A percentile compares a stretch with the other conserved stretches of the same genome.
Evolutionary conservation across 2,797 vertebrate genomes (phyloP).

Genomic region (Setipinna tenuifilis): DNA sequence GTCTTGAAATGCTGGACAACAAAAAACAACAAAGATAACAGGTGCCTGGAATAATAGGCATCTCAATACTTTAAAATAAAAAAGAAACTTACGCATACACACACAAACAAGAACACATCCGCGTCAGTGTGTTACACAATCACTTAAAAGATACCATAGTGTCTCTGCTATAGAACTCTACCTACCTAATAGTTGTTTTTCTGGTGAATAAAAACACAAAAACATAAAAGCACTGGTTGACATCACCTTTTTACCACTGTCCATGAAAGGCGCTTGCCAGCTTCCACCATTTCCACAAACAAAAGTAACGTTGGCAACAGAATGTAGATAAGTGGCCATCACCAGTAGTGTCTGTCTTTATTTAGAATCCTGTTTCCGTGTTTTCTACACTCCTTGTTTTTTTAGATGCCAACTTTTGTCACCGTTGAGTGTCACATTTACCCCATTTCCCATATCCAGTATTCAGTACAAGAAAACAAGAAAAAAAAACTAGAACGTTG

Average conservation of each 20-base stretch:
- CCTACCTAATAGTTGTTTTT: not conserved
- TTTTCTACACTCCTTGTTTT: not conserved
- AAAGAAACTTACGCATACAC: not conserved
- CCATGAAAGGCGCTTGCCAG: not conserved
- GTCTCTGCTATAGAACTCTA: conserved; percentile 14
- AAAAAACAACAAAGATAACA: not conserved
- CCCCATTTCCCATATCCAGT: not conserved
- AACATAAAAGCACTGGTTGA: not conserved
- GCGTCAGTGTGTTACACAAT: not conserved
- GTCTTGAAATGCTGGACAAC: not conserved
- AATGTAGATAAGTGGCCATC: not conserved
- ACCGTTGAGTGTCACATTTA: not conserved
- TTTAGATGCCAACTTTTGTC: not conserved
- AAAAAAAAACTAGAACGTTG: not conserved
- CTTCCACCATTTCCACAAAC: not conserved
- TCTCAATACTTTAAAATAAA: not conserved
- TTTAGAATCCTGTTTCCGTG: not conserved
- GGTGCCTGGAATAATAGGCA: not conserved
- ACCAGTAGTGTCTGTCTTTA: not conserved
- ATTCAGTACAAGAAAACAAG: not conserved
- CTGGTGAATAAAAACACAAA: not conserved
- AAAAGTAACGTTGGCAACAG: not conserved
- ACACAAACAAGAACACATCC: not conserved
- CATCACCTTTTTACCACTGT: not conserved
- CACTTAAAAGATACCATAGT: not conserved